Evolutionary conservation across 23 tunicate species (phyloP), one percentile per base, ranked within the genome.

Genomic region (Trididemnum clinides): DNA sequence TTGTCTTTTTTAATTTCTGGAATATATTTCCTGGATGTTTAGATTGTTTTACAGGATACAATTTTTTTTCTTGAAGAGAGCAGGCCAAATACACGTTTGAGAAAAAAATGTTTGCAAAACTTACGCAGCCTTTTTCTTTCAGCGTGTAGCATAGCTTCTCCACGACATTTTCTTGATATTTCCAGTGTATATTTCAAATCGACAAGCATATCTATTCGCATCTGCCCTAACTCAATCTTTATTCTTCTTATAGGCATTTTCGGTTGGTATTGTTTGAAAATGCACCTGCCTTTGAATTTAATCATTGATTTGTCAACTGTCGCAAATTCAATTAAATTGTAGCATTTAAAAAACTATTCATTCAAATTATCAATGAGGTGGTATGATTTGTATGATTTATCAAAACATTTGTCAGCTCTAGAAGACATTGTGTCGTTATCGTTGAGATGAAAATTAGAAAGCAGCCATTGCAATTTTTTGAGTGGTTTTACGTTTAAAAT

Each of bases 141-240:
- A 73, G 6, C 4, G 80, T 23, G 1, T 28, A 27, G 57, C 80
- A 19, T 2, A 38, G 28, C n/a, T 37, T 73, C 38, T 73, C 80
- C 4, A 73, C 57, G 10, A 37, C 80, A 23, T 57, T 73, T 38
- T 73, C 80, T 66, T 66, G 10, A 6, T n/a, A 29, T 73, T 73
- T 39, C 57, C 28, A 73, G 80, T 73, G 57, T 73, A 36, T 3
- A 73, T 12, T 19, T 31, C 37, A 33, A 69, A 69, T 69, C 31
- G 37, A 21, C 76, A 69, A 31, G 32, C 26, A 73, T 38, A 36
- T 7, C 80, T 57, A 4, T 73, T 19, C 1, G 4, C n/a, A 38
- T 73, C 80, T 7, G 80, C 80, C 22, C 80, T 73, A 6, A 36
- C 57, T 28, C 80, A 73, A 36, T 36, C 80, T 38, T 73, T 73